Percentiles rank a stretch among this genome's conserved stretches.
Evolutionary conservation across 2,888 invertebrate genomes (phyloP).

Genomic region (Drosophila merina): DNA sequence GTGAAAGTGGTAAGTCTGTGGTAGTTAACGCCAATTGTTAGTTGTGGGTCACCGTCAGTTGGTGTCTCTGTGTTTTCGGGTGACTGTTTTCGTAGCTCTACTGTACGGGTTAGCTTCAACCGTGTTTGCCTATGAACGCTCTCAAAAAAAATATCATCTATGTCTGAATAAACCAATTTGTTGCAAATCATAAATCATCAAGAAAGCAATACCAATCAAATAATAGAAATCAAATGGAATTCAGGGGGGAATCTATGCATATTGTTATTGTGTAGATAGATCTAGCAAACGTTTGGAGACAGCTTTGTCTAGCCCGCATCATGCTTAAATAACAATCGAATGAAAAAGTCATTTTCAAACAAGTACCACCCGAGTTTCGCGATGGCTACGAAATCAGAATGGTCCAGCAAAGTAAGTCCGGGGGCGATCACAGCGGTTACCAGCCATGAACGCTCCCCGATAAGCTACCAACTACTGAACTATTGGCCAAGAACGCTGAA

Average conservation of each 20-base stretch:
- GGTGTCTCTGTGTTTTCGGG: conserved; percentile 1
- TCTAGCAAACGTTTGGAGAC: conserved; percentile 22
- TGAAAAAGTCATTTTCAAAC: conserved; percentile 21
- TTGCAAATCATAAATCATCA: conserved; percentile 35
- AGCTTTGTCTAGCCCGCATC: conserved; percentile 21
- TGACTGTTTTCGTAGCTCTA: conserved; percentile 5
- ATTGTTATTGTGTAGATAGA: conserved; percentile 25
- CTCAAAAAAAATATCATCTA: conserved; percentile 14
- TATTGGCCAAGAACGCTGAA: too few relatives aligned
- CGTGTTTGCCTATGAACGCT: conserved; percentile 14
- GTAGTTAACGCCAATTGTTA: conserved; percentile 20
- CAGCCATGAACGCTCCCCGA: conserved; percentile 11
- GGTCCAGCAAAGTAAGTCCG: conserved; percentile 12
- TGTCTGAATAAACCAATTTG: conserved; percentile 27
- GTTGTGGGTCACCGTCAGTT: conserved; percentile 17
- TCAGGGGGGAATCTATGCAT: conserved; percentile 22
- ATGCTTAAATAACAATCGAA: conserved; percentile 38
- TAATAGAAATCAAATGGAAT: conserved; percentile 15
- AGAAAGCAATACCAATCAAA: conserved; percentile 39
- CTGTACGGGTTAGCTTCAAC: conserved; percentile 10
- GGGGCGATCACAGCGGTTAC: conserved; percentile 2
- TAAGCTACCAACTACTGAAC: conserved; percentile 22
- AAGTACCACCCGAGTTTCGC: conserved; percentile 9
- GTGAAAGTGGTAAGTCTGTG: conserved; percentile 23
- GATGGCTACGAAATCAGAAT: conserved; percentile 6